A percentile compares a stretch with the other conserved stretches of the same genome.
phyloP scores from a whole-genome alignment of 2,797 vertebrate species.

The Poecilia wingei region DNA sequence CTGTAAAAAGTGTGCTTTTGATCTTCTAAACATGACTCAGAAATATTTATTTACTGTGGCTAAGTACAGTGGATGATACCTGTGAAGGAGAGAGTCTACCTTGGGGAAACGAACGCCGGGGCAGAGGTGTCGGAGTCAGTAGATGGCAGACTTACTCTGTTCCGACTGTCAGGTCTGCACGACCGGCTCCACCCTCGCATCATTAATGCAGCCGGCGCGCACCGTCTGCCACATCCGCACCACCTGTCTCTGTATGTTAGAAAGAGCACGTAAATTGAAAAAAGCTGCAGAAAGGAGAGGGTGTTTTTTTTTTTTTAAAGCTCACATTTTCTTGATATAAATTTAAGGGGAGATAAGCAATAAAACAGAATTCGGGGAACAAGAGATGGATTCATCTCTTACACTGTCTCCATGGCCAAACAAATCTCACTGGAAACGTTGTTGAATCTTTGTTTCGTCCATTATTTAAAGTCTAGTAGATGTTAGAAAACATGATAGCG shows the following conservation, averaged over 20 bases:
- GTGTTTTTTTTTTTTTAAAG: background rate
- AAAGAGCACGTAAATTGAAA: conserved; percentile 17
- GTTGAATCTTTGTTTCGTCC: conserved; percentile 15
- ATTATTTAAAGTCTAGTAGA: conserved; percentile 8
- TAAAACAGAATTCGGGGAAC: conserved; percentile 26
- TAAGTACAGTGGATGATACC: background rate
- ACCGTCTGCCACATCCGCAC: conserved; percentile 21
- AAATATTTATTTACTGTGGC: background rate
- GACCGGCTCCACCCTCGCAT: conserved; percentile 39
- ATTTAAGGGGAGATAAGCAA: background rate
- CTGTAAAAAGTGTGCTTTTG: background rate
- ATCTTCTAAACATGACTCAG: background rate
- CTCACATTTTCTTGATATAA: conserved; percentile 6
- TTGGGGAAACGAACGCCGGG: background rate
- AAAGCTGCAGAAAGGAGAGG: background rate
- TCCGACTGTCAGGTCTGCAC: conserved; percentile 17
- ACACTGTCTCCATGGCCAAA: conserved; percentile 3
- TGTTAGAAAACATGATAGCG: background rate
- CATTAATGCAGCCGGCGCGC: conserved; percentile 46
- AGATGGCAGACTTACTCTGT: conserved; percentile 72
- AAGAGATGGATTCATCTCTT: conserved; percentile 17
- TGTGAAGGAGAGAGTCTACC: background rate
- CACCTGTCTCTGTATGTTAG: conserved; percentile 11
- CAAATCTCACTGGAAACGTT: background rate
- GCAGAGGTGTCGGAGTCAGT: conserved; percentile 30